Conservation (phyloP, 2,113 vertebrate genomes). For the Dicerorhinus sumatrensis region DNA sequence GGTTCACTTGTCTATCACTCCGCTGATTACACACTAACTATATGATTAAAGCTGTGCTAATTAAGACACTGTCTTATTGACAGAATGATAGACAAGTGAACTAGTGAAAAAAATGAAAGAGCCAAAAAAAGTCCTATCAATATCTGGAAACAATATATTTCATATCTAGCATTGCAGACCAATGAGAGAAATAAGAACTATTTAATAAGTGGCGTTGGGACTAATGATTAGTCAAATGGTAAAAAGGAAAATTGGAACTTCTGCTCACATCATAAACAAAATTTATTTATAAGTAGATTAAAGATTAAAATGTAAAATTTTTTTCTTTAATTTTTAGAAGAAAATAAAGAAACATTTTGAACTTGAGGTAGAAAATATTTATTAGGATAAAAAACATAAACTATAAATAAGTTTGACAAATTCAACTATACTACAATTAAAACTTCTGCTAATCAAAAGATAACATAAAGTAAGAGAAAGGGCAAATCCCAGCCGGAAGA, state of each 20-base stretch:
- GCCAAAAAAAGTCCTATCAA: not conserved
- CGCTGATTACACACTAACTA: not conserved
- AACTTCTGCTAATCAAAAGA: not conserved
- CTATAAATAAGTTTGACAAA: not conserved
- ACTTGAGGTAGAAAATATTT: not conserved
- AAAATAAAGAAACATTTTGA: not conserved
- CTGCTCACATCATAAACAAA: not conserved
- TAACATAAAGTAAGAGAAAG: not conserved
- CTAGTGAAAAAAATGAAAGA: not conserved
- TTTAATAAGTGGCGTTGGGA: not conserved
- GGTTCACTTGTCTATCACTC: not conserved
- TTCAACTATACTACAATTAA: not conserved
- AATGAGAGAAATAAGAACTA: not conserved
- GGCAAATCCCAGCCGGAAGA: not conserved
- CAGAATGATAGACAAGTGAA: not conserved
- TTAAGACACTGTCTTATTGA: not conserved
- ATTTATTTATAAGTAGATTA: not conserved
- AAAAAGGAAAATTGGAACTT: not conserved
- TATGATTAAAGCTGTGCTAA: not conserved
- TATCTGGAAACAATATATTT: constrained; percentile 20
- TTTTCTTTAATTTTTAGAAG: not conserved
- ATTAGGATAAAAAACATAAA: not conserved
- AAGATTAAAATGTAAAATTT: not conserved
- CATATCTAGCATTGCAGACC: not conserved
- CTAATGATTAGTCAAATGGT: not conserved